A percentile compares a stretch with the other conserved stretches of the same genome.
These are phyloP conservation scores for Drosophila pruinosa DNA, from an alignment of 1,140 invertebrate species.

Conservation along the genomic window DNA sequence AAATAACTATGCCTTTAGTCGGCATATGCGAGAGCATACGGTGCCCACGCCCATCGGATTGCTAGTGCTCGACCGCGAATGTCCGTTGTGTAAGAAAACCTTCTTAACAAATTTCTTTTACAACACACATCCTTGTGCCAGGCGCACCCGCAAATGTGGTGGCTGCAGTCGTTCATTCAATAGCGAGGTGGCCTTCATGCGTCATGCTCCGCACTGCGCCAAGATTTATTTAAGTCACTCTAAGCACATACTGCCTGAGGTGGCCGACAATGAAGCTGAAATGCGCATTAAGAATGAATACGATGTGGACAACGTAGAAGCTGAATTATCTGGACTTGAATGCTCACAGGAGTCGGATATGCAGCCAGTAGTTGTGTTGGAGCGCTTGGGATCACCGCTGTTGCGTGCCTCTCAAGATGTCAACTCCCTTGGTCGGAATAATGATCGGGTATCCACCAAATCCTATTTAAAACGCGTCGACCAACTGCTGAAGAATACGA, in stretches of 20 bases:
- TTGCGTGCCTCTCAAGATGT: conserved; percentile 16
- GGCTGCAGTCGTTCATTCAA: conserved; percentile 61
- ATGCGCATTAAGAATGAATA: conserved; percentile 73
- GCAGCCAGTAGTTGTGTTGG: conserved; percentile 67
- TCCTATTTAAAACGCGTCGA: conserved; percentile 76
- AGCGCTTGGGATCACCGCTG: conserved; percentile 60
- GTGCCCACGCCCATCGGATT: conserved; percentile 42
- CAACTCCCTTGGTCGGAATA: conserved; percentile 28
- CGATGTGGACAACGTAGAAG: conserved; percentile 54
- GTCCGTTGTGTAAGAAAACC: conserved; percentile 67
- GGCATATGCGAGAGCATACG: conserved; percentile 70
- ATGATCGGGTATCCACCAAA: conserved; percentile 66
- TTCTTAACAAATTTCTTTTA: conserved; percentile 76
- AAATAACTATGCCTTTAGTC: conserved; percentile 58
- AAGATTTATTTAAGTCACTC: conserved; percentile 73
- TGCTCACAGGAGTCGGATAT: conserved; percentile 44
- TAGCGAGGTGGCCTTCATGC: conserved; percentile 57
- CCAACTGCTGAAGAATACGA: conserved; percentile 70
- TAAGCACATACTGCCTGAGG: conserved; percentile 67
- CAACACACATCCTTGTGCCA: conserved; percentile 76
- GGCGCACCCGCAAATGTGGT: conserved; percentile 64
- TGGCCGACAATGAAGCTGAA: conserved; percentile 42
- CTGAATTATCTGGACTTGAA: conserved; percentile 7
- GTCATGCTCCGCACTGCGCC: conserved; percentile 62
- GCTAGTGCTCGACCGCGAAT: conserved; percentile 68